Base-by-base conservation (phyloP, 2,797 vertebrate genomes). In the Helostoma temminkii region DNA sequence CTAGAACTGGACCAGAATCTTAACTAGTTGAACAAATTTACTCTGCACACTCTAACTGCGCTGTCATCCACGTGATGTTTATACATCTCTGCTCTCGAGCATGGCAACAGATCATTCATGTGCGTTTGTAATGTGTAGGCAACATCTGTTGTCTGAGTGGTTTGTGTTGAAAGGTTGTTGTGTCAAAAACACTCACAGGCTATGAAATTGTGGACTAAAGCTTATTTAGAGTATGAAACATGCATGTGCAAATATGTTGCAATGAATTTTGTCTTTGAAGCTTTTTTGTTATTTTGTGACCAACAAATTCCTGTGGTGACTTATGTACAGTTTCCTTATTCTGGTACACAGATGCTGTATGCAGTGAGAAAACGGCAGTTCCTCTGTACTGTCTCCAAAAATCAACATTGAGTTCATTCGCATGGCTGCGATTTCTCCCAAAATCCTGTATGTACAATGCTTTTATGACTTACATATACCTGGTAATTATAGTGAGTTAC, bases 201-300 rank as follows among this genome's bases (percentile, higher is more conserved):
- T 57, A 39, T 24, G 42, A 45, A 22, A 45, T 9, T 55, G 16
- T 49, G 22, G 50, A 67, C 34, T 45, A 45, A 56, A 39, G 21
- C 43, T 52, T 42, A n/a, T 32, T 71, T 26, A 18, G 18, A 74
- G n/a, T 25, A 32, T 62, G 48, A 76, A 54, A 37, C 36, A 1
- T 85, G 56, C 67, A 59, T 10, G 15, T 59, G 18, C 32, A 47
- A 59, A 69, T 24, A 37, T 18, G 58, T 16, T 26, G 19, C 25
- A 37, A n/a, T 28, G 21, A 4, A 32, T 47, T 68, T 22, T 19
- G 12, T 43, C 30, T 53, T 14, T 49, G 48, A 5, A 6, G 15
- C 42, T 47, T 52, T 43, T 47, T 12, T 25, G 57, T 18, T 48
- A n/a, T 45, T 43, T 42, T 9, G 7, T 64, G 59, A 26, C 45